Evolutionary conservation across 1,140 invertebrate genomes (phyloP), one percentile per base, ranked within the genome.

Genomic region (Bombyx mandarina): DNA sequence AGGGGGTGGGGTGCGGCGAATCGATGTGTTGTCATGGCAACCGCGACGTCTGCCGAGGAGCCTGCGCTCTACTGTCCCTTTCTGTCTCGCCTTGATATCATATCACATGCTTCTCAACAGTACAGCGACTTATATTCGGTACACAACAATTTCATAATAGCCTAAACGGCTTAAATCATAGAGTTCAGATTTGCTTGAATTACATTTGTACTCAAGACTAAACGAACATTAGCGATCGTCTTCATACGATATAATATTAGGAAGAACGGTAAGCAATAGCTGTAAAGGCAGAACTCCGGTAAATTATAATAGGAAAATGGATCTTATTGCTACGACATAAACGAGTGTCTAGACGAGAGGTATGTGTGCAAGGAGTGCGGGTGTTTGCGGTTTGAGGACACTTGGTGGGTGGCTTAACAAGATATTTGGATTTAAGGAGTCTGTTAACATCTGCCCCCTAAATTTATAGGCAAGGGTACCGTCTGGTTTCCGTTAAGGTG

Each of bases 41-140:
- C 82, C 72, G 83, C 80, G 80, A 86, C 83, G 83, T 86, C 83
- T 86, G 83, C 83, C 79, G 81, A 83, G 82, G 75, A 86, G 81
- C 78, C 83, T 86, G 83, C 81, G 81, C 83, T 78, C 78, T 84
- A 85, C 82, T 86, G 72, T 86, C 82, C 71, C 78, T 81, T 74
- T 83, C 72, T 72, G 68, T 75, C 70, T 69, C 70, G 71, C 63
- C 80, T 79, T 83, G 79, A 85, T 82, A 79, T 86, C 79, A 86
- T 81, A 86, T 81, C 79, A 78, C 67, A 63, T 61, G 60, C 46
- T 46, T 63, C 47, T 51, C 42, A 58, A 12, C 35, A 35, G 26
- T 35, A 35, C 4, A 35, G 26, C 26, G 26, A 35, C 26, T 0
- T 35, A 35, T 35, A 35, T 35, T 3, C 26, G 1, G 4, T 1